These are phyloP conservation scores for Falco punctatus DNA, from an alignment of 2,113 vertebrate species.

Conservation along the genomic window DNA sequence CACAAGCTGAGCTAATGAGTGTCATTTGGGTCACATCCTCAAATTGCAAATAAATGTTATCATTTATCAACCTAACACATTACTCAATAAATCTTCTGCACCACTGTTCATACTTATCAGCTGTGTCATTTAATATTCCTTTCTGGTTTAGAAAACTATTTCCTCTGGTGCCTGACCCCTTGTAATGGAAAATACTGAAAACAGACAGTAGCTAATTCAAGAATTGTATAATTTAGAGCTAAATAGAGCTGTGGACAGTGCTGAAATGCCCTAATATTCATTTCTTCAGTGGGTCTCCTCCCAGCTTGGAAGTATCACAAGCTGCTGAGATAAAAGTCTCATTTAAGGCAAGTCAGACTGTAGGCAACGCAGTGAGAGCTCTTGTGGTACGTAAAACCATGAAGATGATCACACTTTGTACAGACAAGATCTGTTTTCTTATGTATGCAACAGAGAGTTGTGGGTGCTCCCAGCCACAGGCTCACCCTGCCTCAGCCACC, in stretches of 20 bases:
- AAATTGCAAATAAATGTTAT: conserved; percentile 80
- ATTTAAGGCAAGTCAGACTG: neutral
- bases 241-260: conserved; percentile 16
- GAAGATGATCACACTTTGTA: neutral
- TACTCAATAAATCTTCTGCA: conserved; percentile 74
- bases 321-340: neutral
- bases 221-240: conserved; percentile 48
- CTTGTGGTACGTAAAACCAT: neutral
- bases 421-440: neutral
- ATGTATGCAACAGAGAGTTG: neutral
- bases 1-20: conserved; percentile 74
- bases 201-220: conserved; percentile 59
- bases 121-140: conserved; percentile 55
- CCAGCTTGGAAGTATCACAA: neutral
- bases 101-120: conserved; percentile 64
- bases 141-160: conserved; percentile 68
- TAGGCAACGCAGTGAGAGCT: neutral
- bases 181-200: conserved; percentile 59
- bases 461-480: neutral
- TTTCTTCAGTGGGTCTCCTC: neutral
- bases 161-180: conserved; percentile 64
- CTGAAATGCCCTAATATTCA: neutral
- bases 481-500: neutral
- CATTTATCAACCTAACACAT: conserved; percentile 75
- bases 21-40: conserved; percentile 74